These are phyloP conservation scores for Brevimyrus niger DNA, from an alignment of 2,113 vertebrate genomes.

Conservation along the genomic window DNA sequence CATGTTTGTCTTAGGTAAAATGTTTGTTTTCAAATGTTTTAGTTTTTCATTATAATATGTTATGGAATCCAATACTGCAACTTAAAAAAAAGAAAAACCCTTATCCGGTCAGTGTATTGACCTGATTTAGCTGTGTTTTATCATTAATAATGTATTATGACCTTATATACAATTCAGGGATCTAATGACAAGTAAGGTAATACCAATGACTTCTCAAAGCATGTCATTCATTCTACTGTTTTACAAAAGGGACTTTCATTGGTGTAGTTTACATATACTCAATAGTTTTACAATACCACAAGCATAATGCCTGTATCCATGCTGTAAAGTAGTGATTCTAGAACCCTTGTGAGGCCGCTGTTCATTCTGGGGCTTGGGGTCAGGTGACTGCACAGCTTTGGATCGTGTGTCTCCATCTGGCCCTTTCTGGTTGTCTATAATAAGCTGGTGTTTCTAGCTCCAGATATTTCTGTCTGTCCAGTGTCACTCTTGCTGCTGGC, in stretches of 20 bases:
- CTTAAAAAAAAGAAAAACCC: neutral
- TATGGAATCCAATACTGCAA: neutral
- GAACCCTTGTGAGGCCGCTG: neutral
- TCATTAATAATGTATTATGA: slow-evolving; percentile 6
- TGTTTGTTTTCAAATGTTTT: neutral
- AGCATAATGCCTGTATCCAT: neutral
- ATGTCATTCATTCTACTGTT: neutral
- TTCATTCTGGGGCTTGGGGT: neutral
- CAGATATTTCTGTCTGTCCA: neutral
- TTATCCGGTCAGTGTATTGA: slow-evolving; percentile 2
- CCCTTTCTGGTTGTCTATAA: neutral
- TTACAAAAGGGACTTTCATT: neutral
- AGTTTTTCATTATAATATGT: neutral
- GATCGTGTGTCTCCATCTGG: neutral
- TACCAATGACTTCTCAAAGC: neutral
- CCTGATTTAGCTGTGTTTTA: slow-evolving; percentile 1
- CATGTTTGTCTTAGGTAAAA: neutral
- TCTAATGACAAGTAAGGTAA: slow-evolving; percentile 8
- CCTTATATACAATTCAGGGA: slow-evolving; percentile 3
- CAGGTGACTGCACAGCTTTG: neutral
- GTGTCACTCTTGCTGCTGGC: neutral
- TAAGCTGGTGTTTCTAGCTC: neutral
- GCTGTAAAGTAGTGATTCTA: neutral
- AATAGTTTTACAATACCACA: neutral
- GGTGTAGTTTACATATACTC: neutral